phyloP scores from a whole-genome alignment of 1,140 invertebrate genomes.

The Scaptomyza graminum region DNA sequence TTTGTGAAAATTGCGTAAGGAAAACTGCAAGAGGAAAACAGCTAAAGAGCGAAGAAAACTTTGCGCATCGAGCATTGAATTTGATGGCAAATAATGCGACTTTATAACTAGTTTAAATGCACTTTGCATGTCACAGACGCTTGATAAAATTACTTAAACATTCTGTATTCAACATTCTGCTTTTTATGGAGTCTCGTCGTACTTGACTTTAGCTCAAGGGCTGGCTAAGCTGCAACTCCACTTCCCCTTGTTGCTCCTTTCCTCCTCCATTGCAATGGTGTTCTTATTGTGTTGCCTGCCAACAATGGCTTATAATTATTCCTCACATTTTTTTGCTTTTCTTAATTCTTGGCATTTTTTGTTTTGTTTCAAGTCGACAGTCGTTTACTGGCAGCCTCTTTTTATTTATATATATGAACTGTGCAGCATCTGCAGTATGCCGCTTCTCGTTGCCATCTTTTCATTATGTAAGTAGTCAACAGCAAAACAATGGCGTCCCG shows the following conservation, averaged over 20 bases:
- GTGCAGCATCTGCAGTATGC: slow-evolving; percentile 4
- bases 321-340: slow-evolving; percentile 37
- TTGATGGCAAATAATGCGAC: slow-evolving; percentile 79
- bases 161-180: slow-evolving; percentile 30
- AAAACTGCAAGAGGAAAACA: slow-evolving; percentile 54
- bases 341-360: slow-evolving; percentile 18
- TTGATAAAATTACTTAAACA: slow-evolving; percentile 66
- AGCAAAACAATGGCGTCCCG: slow-evolving; percentile 56
- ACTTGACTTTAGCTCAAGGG: slow-evolving; percentile 54
- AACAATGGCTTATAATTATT: slow-evolving; percentile 75
- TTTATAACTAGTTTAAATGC: slow-evolving; percentile 80
- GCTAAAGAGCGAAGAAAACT: slow-evolving; percentile 30
- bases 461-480: slow-evolving; percentile 53
- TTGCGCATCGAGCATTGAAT: slow-evolving; percentile 59
- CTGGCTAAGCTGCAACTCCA: not conserved
- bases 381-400: slow-evolving; percentile 23
- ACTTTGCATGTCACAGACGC: slow-evolving; percentile 75
- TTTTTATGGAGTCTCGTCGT: slow-evolving; percentile 21
- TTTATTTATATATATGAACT: slow-evolving; percentile 28
- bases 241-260: slow-evolving; percentile 15
- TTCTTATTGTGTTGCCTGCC: slow-evolving; percentile 61
- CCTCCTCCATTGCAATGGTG: not conserved
- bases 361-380: slow-evolving; percentile 30
- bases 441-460: slow-evolving; percentile 22
- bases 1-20: slow-evolving; percentile 60